Percentiles rank a stretch among this genome's conserved stretches.
Evolutionary conservation across 37 sponge, comb jelly and placozoan genomes (phyloP).

Genomic region (Mnemiopsis leidyi): DNA sequence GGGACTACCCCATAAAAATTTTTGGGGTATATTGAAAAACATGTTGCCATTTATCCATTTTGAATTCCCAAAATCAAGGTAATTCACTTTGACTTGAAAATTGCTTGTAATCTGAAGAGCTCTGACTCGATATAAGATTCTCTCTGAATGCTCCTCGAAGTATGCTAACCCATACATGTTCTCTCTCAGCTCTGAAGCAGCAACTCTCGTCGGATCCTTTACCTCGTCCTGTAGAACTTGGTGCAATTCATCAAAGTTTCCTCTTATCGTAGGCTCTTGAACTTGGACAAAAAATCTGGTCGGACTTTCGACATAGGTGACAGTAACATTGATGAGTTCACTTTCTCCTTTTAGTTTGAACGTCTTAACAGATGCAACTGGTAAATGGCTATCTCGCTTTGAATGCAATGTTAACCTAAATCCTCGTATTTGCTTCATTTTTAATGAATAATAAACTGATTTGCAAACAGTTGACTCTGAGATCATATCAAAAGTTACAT

Average conservation of each 20-base stretch:
- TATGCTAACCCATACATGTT: not conserved
- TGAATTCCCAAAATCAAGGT: slow-evolving; percentile 53
- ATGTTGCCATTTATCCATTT: slow-evolving; percentile 19
- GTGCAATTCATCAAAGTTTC: not conserved
- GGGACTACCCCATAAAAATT: slow-evolving; percentile 15
- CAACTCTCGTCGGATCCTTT: not conserved
- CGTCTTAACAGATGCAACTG: not conserved
- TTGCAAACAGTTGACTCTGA: not conserved
- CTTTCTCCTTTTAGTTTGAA: not conserved
- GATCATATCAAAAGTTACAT: slow-evolving; percentile 15
- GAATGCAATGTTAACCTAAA: not conserved
- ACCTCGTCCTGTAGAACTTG: not conserved
- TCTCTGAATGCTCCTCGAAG: not conserved
- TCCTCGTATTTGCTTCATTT: slow-evolving; percentile 20
- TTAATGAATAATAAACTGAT: slow-evolving; percentile 34
- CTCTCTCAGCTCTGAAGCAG: not conserved
- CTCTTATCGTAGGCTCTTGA: not conserved
- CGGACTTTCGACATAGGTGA: slow-evolving; percentile 31
- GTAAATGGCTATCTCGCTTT: not conserved
- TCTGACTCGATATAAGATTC: not conserved
- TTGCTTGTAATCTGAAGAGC: not conserved
- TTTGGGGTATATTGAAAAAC: not conserved
- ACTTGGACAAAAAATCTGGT: slow-evolving; percentile 7
- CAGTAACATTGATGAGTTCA: not conserved
- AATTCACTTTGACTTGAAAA: slow-evolving; percentile 15